phyloP scores from a whole-genome alignment of 2,888 invertebrate species.

The Drosophila ezoana region DNA sequence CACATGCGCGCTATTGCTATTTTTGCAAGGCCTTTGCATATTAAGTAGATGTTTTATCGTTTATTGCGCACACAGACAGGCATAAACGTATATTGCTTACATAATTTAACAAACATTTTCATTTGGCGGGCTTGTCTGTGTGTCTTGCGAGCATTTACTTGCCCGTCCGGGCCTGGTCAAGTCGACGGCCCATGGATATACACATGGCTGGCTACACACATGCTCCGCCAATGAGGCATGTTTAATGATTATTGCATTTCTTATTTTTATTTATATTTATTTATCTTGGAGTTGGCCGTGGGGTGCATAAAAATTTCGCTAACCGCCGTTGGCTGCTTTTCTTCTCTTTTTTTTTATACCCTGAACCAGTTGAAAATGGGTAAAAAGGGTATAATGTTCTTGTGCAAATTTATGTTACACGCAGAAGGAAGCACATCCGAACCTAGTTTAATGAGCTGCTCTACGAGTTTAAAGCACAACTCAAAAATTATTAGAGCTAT shows the following conservation, averaged over 20 bases:
- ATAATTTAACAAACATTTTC: constrained; percentile 70
- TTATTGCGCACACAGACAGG: constrained; percentile 54
- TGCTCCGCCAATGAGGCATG: constrained; percentile 64
- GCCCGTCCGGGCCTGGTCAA: constrained; percentile 39
- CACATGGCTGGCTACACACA: constrained; percentile 17
- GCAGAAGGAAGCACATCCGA: too few species aligned
- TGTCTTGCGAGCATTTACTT: constrained; percentile 32
- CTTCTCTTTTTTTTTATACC: constrained; percentile 4
- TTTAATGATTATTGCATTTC: constrained; percentile 74
- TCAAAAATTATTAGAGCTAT: too few species aligned
- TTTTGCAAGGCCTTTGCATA: constrained; percentile 61
- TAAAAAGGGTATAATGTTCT: too few species aligned
- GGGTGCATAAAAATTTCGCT: constrained; percentile 48
- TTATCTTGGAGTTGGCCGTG: constrained; percentile 54
- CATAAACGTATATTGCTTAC: constrained; percentile 65
- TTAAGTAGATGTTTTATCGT: constrained; percentile 71
- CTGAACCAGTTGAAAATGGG: not conserved
- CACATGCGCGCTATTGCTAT: constrained; percentile 33
- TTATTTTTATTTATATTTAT: constrained; percentile 68
- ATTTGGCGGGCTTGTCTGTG: constrained; percentile 49
- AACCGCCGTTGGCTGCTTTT: constrained; percentile 20
- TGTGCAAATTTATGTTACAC: too few species aligned
- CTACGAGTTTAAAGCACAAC: too few species aligned
- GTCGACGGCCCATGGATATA: constrained; percentile 4
- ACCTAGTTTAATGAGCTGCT: too few species aligned